Evolutionary conservation across 2,888 invertebrate genomes (phyloP), one percentile per base, ranked within the genome.

Genomic region (Odontocolon sp.): DNA sequence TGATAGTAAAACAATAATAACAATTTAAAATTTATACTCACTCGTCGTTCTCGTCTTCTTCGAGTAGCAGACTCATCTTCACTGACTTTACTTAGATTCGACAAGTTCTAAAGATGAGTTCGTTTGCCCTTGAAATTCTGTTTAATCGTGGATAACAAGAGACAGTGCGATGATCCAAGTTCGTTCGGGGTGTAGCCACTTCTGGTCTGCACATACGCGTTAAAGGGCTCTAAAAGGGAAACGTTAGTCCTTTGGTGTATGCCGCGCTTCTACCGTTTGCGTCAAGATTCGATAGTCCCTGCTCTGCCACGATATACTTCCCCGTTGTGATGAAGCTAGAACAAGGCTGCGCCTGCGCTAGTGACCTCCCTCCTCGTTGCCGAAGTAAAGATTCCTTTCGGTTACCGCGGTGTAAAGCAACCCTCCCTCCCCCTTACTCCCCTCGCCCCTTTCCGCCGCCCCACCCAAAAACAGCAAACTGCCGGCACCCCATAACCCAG

Each of bases 21-120:
- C 50, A 31, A 45, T 8, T 16, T 21, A 56, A 38, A 57, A 54
- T 14, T 36, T 26, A 40, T 66, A 86, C 88, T 88, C 74, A 88
- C 88, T 87, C 87, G 82, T 88, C 88, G 66, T 86, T 81, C 78
- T 88, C 88, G 69, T 88, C 88, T 33, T 88, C 87, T 64, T 87
- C 88, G 54, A 87, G 80, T 28, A 84, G 47, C 57, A 83, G 80
- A 80, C 82, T 86, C 86, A 84, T 86, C 31, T 67, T 69, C 16
- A 33, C 66, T 28, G 50, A 21, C 40, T 11, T 26, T n/a, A n/a
- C 31, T 42, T 31, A 26, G 21, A 16, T 40, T 40, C 28, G 18
- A 56, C n/a, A n/a, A n/a, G n/a, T n/a, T n/a, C n/a, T n/a, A n/a
- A n/a, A n/a, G n/a, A n/a, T n/a, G n/a, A n/a, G n/a, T n/a, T n/a